Base-by-base conservation (phyloP, 2,888 invertebrate genomes). In the Hypsopygia costalis region DNA sequence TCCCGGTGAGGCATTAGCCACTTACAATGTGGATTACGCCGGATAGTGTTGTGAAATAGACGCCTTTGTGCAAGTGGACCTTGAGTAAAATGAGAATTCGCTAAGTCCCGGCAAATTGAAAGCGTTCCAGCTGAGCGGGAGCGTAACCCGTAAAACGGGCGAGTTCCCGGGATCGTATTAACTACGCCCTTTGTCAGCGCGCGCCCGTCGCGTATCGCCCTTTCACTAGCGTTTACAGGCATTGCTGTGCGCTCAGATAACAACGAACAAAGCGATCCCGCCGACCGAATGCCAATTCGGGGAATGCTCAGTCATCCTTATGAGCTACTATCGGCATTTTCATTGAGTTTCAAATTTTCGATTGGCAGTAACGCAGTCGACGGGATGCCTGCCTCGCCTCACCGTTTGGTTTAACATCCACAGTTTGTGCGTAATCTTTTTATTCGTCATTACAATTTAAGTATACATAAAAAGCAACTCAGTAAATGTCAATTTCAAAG, bases 41-140 rank as follows among this genome's bases (percentile, higher is more conserved):
- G 61, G 59, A 41, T 57, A 62, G 61, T 68, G 62, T 62, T 62
- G 62, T 62, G 70, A 63, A 71, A 71, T 64, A 63, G 62, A 59
- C 55, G 58, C 62, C 67, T 73, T 73, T 75, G 70, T 73, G 63
- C 54, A 41, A 51, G 49, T 65, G 69, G 72, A 71, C 69, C 70
- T 69, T 64, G 65, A 67, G 66, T 53, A 62, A 55, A 59, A 58
- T 58, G 57, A 56, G 58, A 57, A 60, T 58, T 67, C 64, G 65
- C 67, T 70, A 67, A 71, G 69, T 67, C 72, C 66, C 68, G 63
- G 66, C 62, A 73, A 75, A 73, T 74, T 75, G 69, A 74, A 75
- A 69, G 65, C 70, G 69, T 69, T 72, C 68, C 65, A 60, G 56
- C 58, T 60, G 64, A 65, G 67, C 63, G 63, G 55, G 58, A 58